phyloP scores from a whole-genome alignment of 2,113 vertebrate genomes.

The Paradoxurus hermaphroditus region DNA sequence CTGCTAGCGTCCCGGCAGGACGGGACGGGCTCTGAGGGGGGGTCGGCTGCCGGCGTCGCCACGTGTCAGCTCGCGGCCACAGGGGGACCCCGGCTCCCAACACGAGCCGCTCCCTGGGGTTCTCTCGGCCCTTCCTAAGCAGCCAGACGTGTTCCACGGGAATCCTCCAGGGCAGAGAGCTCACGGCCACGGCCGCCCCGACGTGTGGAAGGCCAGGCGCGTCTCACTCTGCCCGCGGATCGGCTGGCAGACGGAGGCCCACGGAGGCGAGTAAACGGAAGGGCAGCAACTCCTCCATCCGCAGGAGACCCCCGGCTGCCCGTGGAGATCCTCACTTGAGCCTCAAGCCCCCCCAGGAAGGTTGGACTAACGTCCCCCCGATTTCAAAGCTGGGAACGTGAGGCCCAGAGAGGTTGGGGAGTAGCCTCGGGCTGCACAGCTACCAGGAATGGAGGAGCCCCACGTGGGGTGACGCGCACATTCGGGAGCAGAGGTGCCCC shows the following conservation, averaged over 20 bases:
- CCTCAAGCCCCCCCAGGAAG: rapidly evolving
- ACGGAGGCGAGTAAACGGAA: rapidly evolving
- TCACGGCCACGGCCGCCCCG: rapidly evolving
- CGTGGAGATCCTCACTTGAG: rapidly evolving
- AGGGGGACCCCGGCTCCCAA: neutral
- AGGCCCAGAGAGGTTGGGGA: neutral
- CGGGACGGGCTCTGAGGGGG: rapidly evolving
- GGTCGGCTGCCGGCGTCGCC: rapidly evolving
- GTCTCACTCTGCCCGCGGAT: rapidly evolving
- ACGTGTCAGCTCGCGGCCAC: rapidly evolving
- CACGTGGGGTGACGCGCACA: rapidly evolving
- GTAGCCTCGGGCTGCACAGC: rapidly evolving
- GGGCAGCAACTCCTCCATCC: rapidly evolving
- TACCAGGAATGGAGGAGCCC: rapidly evolving
- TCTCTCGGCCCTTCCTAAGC: rapidly evolving
- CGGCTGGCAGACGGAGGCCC: rapidly evolving
- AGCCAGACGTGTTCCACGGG: rapidly evolving
- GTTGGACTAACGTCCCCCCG: rapidly evolving
- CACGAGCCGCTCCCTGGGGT: rapidly evolving
- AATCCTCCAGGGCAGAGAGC: neutral
- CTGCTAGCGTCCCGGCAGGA: rapidly evolving
- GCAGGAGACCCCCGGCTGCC: rapidly evolving
- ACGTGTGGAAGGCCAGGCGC: rapidly evolving
- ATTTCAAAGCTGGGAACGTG: too few species aligned
- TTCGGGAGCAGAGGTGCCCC: neutral